Evolutionary conservation across 2,797 vertebrate genomes (phyloP), one percentile per base, ranked within the genome.

Genomic region (Xenops minutus): DNA sequence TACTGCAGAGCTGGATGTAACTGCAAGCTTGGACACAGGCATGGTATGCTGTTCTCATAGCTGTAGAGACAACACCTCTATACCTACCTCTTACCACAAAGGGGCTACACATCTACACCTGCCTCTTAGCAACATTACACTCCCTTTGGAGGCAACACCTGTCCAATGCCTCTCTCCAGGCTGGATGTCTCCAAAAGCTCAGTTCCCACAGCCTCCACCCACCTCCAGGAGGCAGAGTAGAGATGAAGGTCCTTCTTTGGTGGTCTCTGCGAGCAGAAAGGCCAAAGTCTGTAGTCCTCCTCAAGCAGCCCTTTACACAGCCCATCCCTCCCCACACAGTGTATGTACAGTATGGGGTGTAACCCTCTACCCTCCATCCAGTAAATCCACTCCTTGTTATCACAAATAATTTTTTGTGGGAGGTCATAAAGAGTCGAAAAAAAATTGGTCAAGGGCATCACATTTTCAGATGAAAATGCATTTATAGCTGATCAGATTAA

Each of bases 291-390:
- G 0, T 15, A 36, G 66, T 41, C 10, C 20, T 54, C 7, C 55
- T 82, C 5, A 1, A 62, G 22, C 59, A 75, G 67, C 29, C 15
- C 6, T 68, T 73, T 68, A 24, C 27, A 61, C 7, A 69, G 21
- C 21, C 36, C 6, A 0, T 12, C 16, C 1, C 0, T 59, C 14
- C 41, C 15, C 7, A 11, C 5, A 4, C 30, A 26, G 8, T 9
- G 29, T 32, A 18, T 8, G 58, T 55, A 51, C 19, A 51, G 10
- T 10, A 17, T 5, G 23, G 48, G 6, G 2, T 58, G 16, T 68
- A 89, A 32, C 5, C 6, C 39, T 15, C 11, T 21, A 24, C 62
- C 9, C 15, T 66, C 37, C 39, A 39, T 54, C 44, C 41, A 44
- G 20, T 41, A 75, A 71, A 77, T 44, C 12, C 10, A 23, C 22